Conservation (phyloP, 2,113 vertebrate genomes). For the Ceyx margarethae region DNA sequence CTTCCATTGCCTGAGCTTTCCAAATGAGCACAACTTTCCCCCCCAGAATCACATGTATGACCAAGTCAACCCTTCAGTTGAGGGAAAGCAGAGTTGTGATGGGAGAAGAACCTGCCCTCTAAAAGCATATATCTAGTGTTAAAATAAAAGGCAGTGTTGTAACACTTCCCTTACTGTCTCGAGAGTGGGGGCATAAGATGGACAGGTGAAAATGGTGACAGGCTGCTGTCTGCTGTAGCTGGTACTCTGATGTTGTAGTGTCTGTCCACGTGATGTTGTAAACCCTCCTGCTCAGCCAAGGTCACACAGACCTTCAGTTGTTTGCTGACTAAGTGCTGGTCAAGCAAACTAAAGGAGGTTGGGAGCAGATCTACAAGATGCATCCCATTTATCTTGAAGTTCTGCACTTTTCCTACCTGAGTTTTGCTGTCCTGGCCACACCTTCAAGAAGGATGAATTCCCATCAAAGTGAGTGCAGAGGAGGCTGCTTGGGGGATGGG, state of each 20-base stretch:
- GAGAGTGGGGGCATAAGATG: fast-evolving
- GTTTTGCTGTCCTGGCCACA: background rate
- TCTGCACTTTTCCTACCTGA: background rate
- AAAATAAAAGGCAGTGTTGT: background rate
- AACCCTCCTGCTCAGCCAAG: background rate
- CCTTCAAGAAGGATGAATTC: background rate
- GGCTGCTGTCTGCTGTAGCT: background rate
- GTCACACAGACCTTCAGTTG: background rate
- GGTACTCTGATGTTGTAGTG: fast-evolving
- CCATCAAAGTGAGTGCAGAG: fast-evolving
- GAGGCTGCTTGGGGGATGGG: background rate
- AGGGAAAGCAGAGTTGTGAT: background rate
- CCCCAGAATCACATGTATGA: fast-evolving
- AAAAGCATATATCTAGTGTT: background rate
- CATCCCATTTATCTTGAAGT: background rate
- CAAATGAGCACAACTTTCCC: background rate
- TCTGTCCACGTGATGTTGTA: background rate
- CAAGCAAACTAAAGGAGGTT: background rate
- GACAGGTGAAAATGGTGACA: background rate
- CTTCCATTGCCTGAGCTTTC: background rate
- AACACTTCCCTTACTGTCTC: background rate
- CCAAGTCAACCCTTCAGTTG: background rate
- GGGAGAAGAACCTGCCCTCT: background rate
- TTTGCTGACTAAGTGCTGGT: background rate
- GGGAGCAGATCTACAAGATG: background rate